Evolutionary conservation across 1,140 invertebrate genomes (phyloP), one percentile per base, ranked within the genome.

Genomic region (Parapsyche elsis): DNA sequence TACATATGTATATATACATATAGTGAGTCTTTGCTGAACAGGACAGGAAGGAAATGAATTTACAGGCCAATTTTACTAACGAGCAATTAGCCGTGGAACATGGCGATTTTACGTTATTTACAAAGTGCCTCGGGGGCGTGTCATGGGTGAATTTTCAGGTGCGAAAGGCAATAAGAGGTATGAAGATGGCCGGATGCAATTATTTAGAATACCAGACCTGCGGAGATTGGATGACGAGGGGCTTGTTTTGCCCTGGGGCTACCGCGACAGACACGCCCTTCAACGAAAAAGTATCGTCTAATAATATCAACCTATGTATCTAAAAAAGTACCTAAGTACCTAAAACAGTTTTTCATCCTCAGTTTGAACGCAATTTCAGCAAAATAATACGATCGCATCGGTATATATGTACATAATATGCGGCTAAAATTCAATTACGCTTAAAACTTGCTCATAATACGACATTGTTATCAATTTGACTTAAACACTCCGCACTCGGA

Each of bases 251-350:
- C 61, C 76, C 76, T 78, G 9, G 12, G 76, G 76, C 64, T 21
- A 71, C 76, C 76, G 26, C 53, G 38, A 19, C 61, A 70, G 76
- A 78, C 76, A 78, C 76, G 76, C 76, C 73, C 46, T 75, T 24
- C 70, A 19, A 2, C 16, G 19, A 67, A 67, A 67, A 21, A n/a
- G n/a, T n/a, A n/a, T n/a, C n/a, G n/a, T 26, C 24, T 4, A 16
- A 7, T 2, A 10, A 59, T 21, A 59, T 5, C 1, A n/a, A 59
- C 21, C 1, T 59, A 59, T 10, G 10, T 16, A 59, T 59, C 2
- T 16, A 59, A 4, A 5, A 4, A 59, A 4, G 30, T 38, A 38
- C 7, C 7, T 38, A 38, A 1, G 7, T 38, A 38, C 30, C 1
- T 38, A 38, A 4, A 38, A 1, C 30, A 7, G 30, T 4, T 38